Evolutionary conservation across 30 jellyfish, hydroid and myxozoan genomes (phyloP), one percentile per base, ranked within the genome.

Genomic region (Aurelia sp.): DNA sequence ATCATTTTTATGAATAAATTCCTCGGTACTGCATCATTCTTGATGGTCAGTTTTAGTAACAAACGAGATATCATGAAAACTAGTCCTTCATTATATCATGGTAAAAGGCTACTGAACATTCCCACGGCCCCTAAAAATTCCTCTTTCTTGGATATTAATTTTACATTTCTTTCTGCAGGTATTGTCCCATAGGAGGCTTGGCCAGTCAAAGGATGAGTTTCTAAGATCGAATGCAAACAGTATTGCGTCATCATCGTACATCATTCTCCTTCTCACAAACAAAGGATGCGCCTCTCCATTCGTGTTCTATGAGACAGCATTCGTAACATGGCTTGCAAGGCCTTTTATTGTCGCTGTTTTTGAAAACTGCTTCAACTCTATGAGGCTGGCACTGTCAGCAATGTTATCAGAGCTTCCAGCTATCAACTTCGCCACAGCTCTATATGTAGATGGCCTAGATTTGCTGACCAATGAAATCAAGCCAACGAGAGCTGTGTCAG

Each of bases 171-270:
- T 11, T 51, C 58, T 23, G 4, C 64, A 86, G 96, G 90, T 86
- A 3, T 61, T 55, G 62, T 86, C 90, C 11, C 96, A 76, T 1
- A 48, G 33, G 74, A 76, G 30, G 48, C 91, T 86, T n/a, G 96
- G 96, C 77, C 86, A 76, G n/a, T 76, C 96, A 12, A 76, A 77
- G 59, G 96, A 86, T 17, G 96, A 86, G 20, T 86, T 86, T 80
- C 79, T 86, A 44, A 15, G 77, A 27, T 21, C 65, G 12, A 86
- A 86, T 60, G 81, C 84, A 33, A 61, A 67, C 31, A 13, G 19
- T 69, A 71, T 86, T 23, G 86, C 90, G 3, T 23, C 86, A 18
- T 76, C 86, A 22, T 79, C 82, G 1, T 74, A 68, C 81, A 68
- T 71, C 47, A 58, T 77, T 11, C 22, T 86, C 19, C 90, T 78